Conservation (phyloP, 2,888 invertebrate genomes). For the Tuberolachnus salignus region DNA sequence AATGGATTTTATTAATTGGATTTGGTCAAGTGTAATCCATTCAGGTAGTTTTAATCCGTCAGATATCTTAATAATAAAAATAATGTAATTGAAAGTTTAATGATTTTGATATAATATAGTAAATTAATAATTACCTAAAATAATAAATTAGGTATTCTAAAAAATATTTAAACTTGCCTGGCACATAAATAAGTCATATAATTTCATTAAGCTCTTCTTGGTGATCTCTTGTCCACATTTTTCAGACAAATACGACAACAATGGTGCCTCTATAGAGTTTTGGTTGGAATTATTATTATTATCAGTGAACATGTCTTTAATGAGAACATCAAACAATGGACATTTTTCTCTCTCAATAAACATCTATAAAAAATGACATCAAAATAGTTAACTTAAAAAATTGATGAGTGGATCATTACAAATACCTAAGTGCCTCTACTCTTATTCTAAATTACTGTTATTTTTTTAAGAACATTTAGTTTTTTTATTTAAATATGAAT, state of each 20-base stretch:
- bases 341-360: background rate
- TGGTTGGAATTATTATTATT: background rate
- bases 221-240: slow-evolving; percentile 20
- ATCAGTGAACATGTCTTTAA: background rate
- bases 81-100: background rate
- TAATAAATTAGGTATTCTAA: background rate
- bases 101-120: background rate
- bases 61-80: background rate
- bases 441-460: too few species aligned
- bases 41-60: slow-evolving; percentile 34
- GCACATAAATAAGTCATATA: slow-evolving; percentile 29
- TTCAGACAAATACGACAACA: slow-evolving; percentile 28
- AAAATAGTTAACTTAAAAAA: background rate
- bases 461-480: too few species aligned
- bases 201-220: background rate
- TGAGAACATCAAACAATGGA: background rate
- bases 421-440: too few species aligned
- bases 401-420: too few species aligned
- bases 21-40: slow-evolving; percentile 24
- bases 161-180: slow-evolving; percentile 4
- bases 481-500: too few species aligned
- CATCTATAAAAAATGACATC: background rate
- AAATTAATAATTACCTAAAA: background rate
- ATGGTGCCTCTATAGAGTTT: background rate
- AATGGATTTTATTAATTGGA: slow-evolving; percentile 20